These are phyloP conservation scores for Limenitis camilla DNA, from an alignment of 2,888 invertebrate genomes.

Conservation along the genomic window DNA sequence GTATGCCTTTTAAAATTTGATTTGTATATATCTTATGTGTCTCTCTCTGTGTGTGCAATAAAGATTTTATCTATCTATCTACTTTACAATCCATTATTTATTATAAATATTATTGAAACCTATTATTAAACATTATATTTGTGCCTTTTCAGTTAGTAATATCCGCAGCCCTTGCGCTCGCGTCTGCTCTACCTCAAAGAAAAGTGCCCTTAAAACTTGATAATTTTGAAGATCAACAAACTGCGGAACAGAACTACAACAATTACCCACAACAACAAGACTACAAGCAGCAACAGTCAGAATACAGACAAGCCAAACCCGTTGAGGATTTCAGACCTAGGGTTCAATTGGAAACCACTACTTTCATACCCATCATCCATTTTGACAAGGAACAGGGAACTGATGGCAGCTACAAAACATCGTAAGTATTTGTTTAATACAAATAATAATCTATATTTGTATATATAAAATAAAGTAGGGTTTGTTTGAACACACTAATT, in stretches of 20 bases:
- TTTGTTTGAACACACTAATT: too few species aligned
- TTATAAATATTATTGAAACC: too few species aligned
- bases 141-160: conserved; percentile 51
- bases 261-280: conserved; percentile 47
- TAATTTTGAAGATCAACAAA: conserved; percentile 46
- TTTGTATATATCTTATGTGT: too few species aligned
- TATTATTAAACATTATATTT: not conserved
- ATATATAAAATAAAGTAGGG: too few species aligned
- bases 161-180: conserved; percentile 51
- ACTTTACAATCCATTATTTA: too few species aligned
- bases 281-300: conserved; percentile 43
- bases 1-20: too few species aligned
- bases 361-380: conserved; percentile 85
- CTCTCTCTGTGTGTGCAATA: too few species aligned
- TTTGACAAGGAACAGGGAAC: conserved; percentile 89
- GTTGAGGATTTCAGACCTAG: conserved; percentile 65
- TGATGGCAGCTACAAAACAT: conserved; percentile 87
- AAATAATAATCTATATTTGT: too few species aligned
- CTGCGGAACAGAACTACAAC: conserved; percentile 58
- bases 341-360: conserved; percentile 75
- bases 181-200: conserved; percentile 64
- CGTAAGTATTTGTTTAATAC: conserved; percentile 67
- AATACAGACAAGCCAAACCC: conserved; percentile 50
- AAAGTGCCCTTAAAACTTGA: conserved; percentile 52
- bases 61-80: too few species aligned